Percentiles rank a stretch among this genome's conserved stretches.
phyloP scores from a whole-genome alignment of 2,113 vertebrate species.

The Sceloporus tristichus region DNA sequence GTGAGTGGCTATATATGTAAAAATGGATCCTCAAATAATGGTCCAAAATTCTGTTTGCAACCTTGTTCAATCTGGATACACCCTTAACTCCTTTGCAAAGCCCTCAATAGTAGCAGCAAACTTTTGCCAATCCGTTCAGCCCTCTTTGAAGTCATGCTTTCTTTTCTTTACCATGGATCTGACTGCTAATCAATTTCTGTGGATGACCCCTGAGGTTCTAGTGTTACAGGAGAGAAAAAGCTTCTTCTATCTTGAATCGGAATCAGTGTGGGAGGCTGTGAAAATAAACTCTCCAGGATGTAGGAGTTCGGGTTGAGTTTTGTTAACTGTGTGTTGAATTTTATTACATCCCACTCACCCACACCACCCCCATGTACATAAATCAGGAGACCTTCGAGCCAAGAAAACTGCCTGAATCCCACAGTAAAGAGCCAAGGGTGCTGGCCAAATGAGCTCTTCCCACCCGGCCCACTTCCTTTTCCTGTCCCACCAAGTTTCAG shows the following conservation, averaged over 20 bases:
- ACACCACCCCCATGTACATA: conserved; percentile 7
- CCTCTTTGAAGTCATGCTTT: neutral
- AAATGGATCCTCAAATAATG: too few species aligned
- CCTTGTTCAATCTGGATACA: too few species aligned
- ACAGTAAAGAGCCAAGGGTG: neutral
- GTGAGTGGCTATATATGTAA: too few species aligned
- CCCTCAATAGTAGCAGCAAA: too few species aligned
- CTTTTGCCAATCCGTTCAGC: neutral
- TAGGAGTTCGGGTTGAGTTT: neutral
- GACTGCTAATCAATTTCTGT: too few species aligned
- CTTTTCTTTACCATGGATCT: neutral
- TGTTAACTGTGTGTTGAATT: neutral
- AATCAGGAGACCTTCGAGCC: conserved; percentile 6
- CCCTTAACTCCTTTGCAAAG: too few species aligned
- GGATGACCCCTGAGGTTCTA: too few species aligned
- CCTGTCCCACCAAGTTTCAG: neutral
- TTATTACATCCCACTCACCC: neutral
- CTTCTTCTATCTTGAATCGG: too few species aligned
- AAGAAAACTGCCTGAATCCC: neutral
- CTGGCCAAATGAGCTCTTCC: neutral
- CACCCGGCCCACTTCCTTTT: neutral
- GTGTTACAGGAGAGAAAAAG: too few species aligned
- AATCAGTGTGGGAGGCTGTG: conserved; percentile 38
- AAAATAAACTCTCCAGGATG: neutral
- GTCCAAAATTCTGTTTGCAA: too few species aligned